Base-by-base conservation (phyloP, 2,888 invertebrate genomes). In the Camponotus fellah region DNA sequence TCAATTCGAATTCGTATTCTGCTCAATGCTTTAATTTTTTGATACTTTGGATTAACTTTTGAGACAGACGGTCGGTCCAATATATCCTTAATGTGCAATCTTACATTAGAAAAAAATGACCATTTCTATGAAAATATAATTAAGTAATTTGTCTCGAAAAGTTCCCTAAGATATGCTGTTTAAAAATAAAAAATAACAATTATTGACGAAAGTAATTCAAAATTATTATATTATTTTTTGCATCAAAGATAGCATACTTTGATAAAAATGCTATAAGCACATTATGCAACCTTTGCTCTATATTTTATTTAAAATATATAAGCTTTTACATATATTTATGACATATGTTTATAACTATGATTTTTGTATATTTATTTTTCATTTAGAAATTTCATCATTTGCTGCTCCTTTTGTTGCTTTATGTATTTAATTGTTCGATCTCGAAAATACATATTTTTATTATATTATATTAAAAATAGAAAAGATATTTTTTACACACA, bases 291-390 rank as follows among this genome's bases (percentile, higher is more conserved):
- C 12, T 46, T 71, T 72, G 21, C 4, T 3, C 34, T 53, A 46
- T 21, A 2, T 58, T 71, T 49, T n/a, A 53, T 53, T 32, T 32
- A 34, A 46, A 14, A 40, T 60, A 10, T 34, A 37, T 43, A 21
- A 69, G 37, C 17, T 58, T 71, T 5, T 26, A 49, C 4, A 49
- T 34, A 26, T 14, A 58, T 58, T 34, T 32, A 43, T 40, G n/a
- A n/a, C 26, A 26, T 26, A 26, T 26, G 0, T 26, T 26, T 26
- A 26, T 26, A 66, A 66, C 58, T 68, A 26, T 26, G 21, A 10
- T 79, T 69, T 69, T 32, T 32, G 46, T 34, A 34, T 10, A 37
- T 46, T 21, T 34, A 79, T 60, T 79, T 79, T 46, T 79, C 58
- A 34, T 60, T 72, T 71, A 72, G 43, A 12, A 71, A n/a, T n/a